Percentiles rank a stretch among this genome's conserved stretches.
Conservation (phyloP, 53 echinoderm and acorn worm genomes). For the Holothuria scabra region DNA sequence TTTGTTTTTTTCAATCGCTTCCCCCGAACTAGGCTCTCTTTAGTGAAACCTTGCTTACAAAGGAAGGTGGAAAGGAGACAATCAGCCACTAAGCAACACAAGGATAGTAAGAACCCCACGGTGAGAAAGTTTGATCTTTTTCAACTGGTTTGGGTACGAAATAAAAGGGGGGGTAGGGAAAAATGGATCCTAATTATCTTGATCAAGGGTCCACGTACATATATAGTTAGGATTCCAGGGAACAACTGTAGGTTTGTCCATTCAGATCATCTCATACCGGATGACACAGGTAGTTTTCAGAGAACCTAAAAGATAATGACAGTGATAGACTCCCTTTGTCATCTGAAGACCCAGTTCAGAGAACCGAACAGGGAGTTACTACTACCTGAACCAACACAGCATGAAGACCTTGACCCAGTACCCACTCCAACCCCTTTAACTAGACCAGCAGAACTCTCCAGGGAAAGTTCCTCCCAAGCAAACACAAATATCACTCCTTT, state of each 20-base stretch:
- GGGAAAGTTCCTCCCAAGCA: too few species aligned
- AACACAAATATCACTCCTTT: too few species aligned
- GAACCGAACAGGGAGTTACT: too few species aligned
- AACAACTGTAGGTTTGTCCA: neutral
- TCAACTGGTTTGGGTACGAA: neutral
- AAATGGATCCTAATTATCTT: neutral
- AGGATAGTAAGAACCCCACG: neutral
- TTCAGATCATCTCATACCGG: neutral
- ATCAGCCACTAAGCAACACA: neutral
- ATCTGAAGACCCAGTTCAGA: too few species aligned
- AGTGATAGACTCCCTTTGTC: too few species aligned
- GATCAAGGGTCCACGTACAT: neutral
- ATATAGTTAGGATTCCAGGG: neutral
- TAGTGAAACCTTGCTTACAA: neutral
- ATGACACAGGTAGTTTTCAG: too few species aligned
- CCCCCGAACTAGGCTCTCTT: neutral
- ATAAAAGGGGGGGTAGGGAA: neutral
- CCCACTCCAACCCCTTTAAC: too few species aligned
- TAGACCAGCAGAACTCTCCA: too few species aligned
- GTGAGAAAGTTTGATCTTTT: neutral
- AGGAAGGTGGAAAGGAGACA: neutral
- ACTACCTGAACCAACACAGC: too few species aligned
- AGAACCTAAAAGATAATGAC: too few species aligned
- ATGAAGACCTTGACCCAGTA: too few species aligned
- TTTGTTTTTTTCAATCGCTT: neutral